Conservation (phyloP, 2,797 vertebrate genomes). For the Protonibea diacanthus region DNA sequence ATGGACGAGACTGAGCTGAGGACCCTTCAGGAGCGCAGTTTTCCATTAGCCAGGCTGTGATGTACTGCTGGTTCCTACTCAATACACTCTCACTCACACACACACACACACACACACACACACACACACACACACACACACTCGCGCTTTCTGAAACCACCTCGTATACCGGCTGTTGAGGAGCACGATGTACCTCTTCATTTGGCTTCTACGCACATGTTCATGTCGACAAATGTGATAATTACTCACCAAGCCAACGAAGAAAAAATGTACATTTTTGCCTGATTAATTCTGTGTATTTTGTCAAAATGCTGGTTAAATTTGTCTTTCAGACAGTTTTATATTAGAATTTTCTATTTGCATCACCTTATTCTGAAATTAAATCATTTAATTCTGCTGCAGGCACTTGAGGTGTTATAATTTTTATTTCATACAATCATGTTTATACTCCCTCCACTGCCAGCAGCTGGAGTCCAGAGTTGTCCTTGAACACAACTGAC, state of each 20-base stretch:
- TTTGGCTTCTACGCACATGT: neutral
- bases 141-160: slow-evolving; percentile 2
- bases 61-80: slow-evolving; percentile 62
- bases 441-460: neutral
- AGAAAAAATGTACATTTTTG: neutral
- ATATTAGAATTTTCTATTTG: neutral
- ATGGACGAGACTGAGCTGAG: slow-evolving; percentile 63
- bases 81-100: slow-evolving; percentile 13
- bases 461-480: slow-evolving; percentile 1
- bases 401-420: neutral
- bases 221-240: neutral
- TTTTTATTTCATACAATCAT: neutral
- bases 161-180: slow-evolving; percentile 1
- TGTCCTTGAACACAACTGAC: slow-evolving; percentile 65
- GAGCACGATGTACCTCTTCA: slow-evolving; percentile 9
- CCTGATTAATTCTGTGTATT: neutral
- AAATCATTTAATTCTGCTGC: neutral
- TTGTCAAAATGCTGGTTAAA: neutral
- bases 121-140: slow-evolving; percentile 6
- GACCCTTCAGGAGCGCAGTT: slow-evolving; percentile 72
- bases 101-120: slow-evolving; percentile 14
- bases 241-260: neutral
- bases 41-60: slow-evolving; percentile 78
- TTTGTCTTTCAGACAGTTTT: neutral
- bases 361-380: neutral